A percentile compares a stretch with the other conserved stretches of the same genome.
Conservation (phyloP, 2,888 invertebrate genomes). For the Agrotis exclamationis region DNA sequence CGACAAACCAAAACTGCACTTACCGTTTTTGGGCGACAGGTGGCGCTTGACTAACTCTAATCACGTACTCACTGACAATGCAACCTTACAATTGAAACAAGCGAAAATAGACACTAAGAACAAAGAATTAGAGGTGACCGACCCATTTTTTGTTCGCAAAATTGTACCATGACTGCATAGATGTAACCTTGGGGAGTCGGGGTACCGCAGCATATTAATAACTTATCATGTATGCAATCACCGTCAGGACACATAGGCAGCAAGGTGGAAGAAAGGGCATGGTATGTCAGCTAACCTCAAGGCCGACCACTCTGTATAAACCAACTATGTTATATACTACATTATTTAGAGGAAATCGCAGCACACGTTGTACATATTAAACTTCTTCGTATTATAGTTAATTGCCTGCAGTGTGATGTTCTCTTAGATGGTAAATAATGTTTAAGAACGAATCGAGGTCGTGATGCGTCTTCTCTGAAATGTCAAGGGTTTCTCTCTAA, state of each 20-base stretch:
- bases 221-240: constrained; percentile 87
- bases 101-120: constrained; percentile 42
- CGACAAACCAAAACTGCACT: constrained; percentile 69
- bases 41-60: constrained; percentile 77
- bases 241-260: constrained; percentile 87
- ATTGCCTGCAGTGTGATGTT: constrained; percentile 78
- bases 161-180: constrained; percentile 76
- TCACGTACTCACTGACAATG: constrained; percentile 74
- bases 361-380: constrained; percentile 61
- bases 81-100: constrained; percentile 24
- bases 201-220: constrained; percentile 88
- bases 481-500: constrained; percentile 85
- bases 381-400: constrained; percentile 73
- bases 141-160: constrained; percentile 54
- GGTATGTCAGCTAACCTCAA: constrained; percentile 85
- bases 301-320: constrained; percentile 80
- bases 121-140: constrained; percentile 51
- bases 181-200: constrained; percentile 80
- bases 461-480: constrained; percentile 79
- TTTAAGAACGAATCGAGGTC: constrained; percentile 79
- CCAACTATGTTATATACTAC: constrained; percentile 69
- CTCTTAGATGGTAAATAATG: constrained; percentile 81
- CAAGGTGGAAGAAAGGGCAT: constrained; percentile 90
- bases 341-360: constrained; percentile 65
- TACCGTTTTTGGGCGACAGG: constrained; percentile 79